Percentiles rank a stretch among this genome's conserved stretches.
Conservation (phyloP, 2,113 vertebrate species). For the Sminthopsis crassicaudata region DNA sequence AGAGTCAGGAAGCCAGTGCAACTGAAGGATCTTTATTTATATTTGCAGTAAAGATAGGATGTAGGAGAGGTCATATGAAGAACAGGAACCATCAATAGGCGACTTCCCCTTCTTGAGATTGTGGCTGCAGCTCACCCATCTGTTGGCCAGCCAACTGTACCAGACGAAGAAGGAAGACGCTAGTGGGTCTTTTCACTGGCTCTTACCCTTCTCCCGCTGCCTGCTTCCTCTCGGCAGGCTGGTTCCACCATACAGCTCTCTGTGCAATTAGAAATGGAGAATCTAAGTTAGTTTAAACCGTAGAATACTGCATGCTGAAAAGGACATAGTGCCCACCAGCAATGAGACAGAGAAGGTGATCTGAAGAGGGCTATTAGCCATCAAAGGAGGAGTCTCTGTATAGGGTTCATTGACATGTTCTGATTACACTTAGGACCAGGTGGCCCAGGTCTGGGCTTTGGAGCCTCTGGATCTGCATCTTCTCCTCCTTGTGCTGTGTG, state of each 20-base stretch:
- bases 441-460: background rate
- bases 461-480: too few relatives aligned
- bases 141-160: slow-evolving; percentile 87
- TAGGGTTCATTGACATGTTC: background rate
- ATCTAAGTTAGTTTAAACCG: background rate
- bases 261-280: slow-evolving; percentile 70
- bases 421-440: too few relatives aligned
- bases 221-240: slow-evolving; percentile 83
- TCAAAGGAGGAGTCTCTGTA: too few relatives aligned
- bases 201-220: slow-evolving; percentile 62
- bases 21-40: slow-evolving; percentile 78
- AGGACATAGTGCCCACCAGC: background rate
- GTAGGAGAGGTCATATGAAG: slow-evolving; percentile 53
- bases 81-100: slow-evolving; percentile 59
- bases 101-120: background rate
- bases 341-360: background rate
- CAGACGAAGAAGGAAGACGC: slow-evolving; percentile 90
- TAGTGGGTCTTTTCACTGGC: slow-evolving; percentile 78
- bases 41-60: background rate
- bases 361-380: too few relatives aligned
- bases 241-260: slow-evolving; percentile 88
- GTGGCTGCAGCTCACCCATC: slow-evolving; percentile 57
- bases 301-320: background rate
- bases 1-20: slow-evolving; percentile 73
- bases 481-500: background rate